A percentile compares a stretch with the other conserved stretches of the same genome.
These are phyloP conservation scores for Anoura caudifer DNA, from an alignment of 2,113 vertebrate genomes.

Conservation along the genomic window DNA sequence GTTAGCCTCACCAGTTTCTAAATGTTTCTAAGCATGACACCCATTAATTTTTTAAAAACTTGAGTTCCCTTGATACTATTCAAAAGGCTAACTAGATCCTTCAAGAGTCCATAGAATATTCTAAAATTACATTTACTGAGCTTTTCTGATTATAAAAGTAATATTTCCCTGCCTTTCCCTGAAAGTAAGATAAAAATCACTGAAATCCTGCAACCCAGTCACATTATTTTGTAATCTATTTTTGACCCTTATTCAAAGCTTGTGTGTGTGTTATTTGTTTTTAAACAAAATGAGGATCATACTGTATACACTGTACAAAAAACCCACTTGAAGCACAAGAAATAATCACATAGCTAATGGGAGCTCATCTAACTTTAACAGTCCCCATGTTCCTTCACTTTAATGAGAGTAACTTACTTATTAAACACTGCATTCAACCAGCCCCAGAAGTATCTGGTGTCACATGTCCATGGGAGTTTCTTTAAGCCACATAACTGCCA, in stretches of 20 bases:
- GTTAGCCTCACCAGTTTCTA: constrained; percentile 1
- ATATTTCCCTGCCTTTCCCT: no score
- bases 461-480: constrained; percentile 34
- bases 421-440: constrained; percentile 98
- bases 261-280: not conserved
- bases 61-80: constrained; percentile 6
- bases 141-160: constrained; percentile 31
- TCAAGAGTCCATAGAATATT: constrained; percentile 11
- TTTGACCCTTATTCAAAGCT: not conserved
- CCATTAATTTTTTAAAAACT: not conserved
- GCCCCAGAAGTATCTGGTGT: constrained; percentile 89
- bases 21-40: not conserved
- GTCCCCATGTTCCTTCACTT: not conserved
- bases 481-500: constrained; percentile 39
- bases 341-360: not conserved
- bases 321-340: not conserved
- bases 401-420: constrained; percentile 84
- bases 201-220: not conserved
- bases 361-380: constrained; percentile 2
- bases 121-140: constrained; percentile 1
- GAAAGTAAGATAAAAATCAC: constrained; percentile 23
- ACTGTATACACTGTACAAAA: not conserved
- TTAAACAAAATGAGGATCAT: not conserved
- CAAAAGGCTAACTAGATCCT: constrained; percentile 29
- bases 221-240: not conserved